phyloP scores from a whole-genome alignment of 1,140 invertebrate genomes.

The Drosophila navojoa region DNA sequence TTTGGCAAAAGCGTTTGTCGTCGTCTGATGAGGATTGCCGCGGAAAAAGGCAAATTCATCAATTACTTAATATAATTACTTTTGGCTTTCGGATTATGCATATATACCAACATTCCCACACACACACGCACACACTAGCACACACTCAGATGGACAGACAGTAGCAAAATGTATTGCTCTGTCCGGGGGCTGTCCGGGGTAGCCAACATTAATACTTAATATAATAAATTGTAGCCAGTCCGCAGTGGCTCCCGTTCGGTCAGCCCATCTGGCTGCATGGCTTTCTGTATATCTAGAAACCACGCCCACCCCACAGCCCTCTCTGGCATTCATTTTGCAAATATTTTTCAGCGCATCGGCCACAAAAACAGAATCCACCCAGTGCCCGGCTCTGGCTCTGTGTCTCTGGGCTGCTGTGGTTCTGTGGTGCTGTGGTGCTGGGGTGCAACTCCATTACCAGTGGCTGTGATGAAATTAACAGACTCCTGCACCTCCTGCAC shows the following conservation, averaged over 20 bases:
- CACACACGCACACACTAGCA: slow-evolving; percentile 13
- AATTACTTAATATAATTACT: slow-evolving; percentile 83
- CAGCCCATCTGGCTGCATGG: background rate
- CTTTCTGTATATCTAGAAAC: background rate
- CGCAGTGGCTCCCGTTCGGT: slow-evolving; percentile 60
- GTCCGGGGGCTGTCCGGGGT: slow-evolving; percentile 27
- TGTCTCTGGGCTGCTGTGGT: background rate
- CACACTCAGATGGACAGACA: background rate
- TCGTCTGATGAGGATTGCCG: slow-evolving; percentile 41
- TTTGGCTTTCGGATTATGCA: slow-evolving; percentile 82
- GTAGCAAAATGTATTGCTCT: slow-evolving; percentile 35
- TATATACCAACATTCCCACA: slow-evolving; percentile 50
- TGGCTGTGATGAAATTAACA: slow-evolving; percentile 82
- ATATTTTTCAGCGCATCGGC: slow-evolving; percentile 52
- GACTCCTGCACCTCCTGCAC: slow-evolving; percentile 25
- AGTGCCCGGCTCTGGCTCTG: slow-evolving; percentile 2
- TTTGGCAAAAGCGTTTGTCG: slow-evolving; percentile 33
- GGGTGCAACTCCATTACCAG: slow-evolving; percentile 69
- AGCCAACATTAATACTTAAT: slow-evolving; percentile 79
- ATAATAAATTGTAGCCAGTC: slow-evolving; percentile 82
- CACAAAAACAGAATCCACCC: slow-evolving; percentile 48
- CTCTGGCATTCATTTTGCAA: slow-evolving; percentile 33
- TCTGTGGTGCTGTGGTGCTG: background rate
- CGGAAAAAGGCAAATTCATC: slow-evolving; percentile 81
- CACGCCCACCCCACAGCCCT: slow-evolving; percentile 2